Percentiles rank a stretch among this genome's conserved stretches.
phyloP scores from a whole-genome alignment of 2,797 vertebrate species.

The Lateolabrax maculatus region DNA sequence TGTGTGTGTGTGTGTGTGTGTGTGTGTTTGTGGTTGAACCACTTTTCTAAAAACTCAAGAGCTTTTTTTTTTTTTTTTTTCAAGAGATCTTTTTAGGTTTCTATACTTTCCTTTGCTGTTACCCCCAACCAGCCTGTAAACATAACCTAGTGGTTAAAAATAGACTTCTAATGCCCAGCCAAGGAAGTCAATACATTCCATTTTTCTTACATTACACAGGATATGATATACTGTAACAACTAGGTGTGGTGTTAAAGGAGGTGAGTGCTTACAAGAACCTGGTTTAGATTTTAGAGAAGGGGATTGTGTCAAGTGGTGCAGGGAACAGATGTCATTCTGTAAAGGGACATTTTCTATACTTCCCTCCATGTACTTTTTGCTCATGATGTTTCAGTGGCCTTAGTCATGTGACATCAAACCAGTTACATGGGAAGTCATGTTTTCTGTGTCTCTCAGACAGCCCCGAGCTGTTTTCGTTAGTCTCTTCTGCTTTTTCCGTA shows the following conservation, averaged over 20 bases:
- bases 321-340: neutral
- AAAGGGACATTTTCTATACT: neutral
- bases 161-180: neutral
- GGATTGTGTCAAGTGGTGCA: no score
- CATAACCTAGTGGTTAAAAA: neutral
- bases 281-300: neutral
- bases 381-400: neutral
- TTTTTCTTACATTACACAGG: neutral
- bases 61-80: neutral
- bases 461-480: neutral
- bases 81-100: neutral
- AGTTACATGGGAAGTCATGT: conserved; percentile 7
- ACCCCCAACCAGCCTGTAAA: neutral
- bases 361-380: neutral
- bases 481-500: neutral
- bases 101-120: conserved; percentile 6
- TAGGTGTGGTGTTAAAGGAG: neutral
- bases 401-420: conserved; percentile 44
- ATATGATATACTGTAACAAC: neutral
- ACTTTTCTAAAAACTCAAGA: conserved; percentile 7
- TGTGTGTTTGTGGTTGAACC: neutral
- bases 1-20: neutral
- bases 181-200: neutral
- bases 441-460: neutral
- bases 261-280: neutral